These are phyloP conservation scores for Ameiurus melas DNA, from an alignment of 2,113 vertebrate genomes.

Conservation along the genomic window DNA sequence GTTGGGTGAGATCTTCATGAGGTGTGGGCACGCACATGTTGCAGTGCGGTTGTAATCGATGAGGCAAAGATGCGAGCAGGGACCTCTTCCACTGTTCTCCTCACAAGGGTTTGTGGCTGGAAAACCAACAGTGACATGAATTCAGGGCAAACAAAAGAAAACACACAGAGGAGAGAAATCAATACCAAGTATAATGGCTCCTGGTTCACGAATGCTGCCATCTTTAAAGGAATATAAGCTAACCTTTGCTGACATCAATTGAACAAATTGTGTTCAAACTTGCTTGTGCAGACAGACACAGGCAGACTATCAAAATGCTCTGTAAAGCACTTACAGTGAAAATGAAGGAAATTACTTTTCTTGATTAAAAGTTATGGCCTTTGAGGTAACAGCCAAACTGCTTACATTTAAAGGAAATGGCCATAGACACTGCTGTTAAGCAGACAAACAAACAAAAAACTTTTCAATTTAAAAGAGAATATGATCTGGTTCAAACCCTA, in stretches of 20 bases:
- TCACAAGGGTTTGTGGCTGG: constrained; percentile 92
- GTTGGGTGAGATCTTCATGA: constrained; percentile 91
- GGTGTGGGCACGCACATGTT: constrained; percentile 91
- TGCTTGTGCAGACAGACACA: background rate
- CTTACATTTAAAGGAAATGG: background rate
- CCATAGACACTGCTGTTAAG: background rate
- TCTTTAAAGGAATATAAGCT: constrained; percentile 31
- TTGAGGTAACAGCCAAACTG: background rate
- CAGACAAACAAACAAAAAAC: background rate
- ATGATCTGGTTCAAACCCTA: background rate
- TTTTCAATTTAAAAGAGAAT: background rate
- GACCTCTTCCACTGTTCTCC: constrained; percentile 84
- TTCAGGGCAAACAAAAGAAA: constrained; percentile 32
- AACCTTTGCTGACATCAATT: constrained; percentile 40
- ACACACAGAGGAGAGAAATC: constrained; percentile 36
- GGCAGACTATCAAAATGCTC: background rate
- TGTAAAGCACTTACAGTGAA: background rate
- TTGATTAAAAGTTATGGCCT: background rate
- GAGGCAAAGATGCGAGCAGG: constrained; percentile 96
- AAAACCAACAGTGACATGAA: constrained; percentile 47
- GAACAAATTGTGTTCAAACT: constrained; percentile 25
- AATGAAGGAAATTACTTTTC: background rate
- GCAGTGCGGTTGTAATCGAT: constrained; percentile 89
- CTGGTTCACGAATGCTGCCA: constrained; percentile 33
- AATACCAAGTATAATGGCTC: constrained; percentile 38